Evolutionary conservation across 2,113 vertebrate genomes (phyloP), one percentile per base, ranked within the genome.

Genomic region (Collichthys lucidus): DNA sequence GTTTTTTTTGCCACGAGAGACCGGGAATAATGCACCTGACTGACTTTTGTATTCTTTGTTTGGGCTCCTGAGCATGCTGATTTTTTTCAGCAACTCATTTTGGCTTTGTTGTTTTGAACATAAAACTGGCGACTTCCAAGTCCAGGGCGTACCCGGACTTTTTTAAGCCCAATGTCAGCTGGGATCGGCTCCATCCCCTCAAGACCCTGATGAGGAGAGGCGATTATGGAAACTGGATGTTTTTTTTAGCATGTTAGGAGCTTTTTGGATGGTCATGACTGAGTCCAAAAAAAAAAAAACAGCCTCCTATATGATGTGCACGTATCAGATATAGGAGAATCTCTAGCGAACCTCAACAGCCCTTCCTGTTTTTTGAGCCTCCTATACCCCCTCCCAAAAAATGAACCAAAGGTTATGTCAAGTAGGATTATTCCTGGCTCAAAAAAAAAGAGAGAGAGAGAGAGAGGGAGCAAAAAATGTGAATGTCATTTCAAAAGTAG

Each of bases 401-500:
- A 80, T 74, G 84, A 87, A 92, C 86, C 80, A 91, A 86, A 92
- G 88, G 81, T 91, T 90, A 82, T 88, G 90, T 89, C 88, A 87
- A 90, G 80, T 55, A 64, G 86, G 83, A 90, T 91, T 89, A 89
- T 89, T 85, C 71, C 75, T 88, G 29, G 77, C 86, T 89, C 65
- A 79, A 84, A 88, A 69, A 77, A 74, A 10, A 64, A 77, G 77
- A 31, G 2, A 35, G 1, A 31, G 31, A 31, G 4, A 31, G 31
- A 35, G 31, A 87, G 82, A 77, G 79, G 88, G 82, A 91, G 81
- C 82, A 79, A 89, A 91, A 40, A 87, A 80, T 79, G 88, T 79
- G 90, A 89, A 88, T 86, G 90, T 90, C 83, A 90, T 93, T 91
- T 91, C 86, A 88, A 81, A 93, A 92, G 90, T 94, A 92, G 94